Conservation (phyloP, 1,140 invertebrate genomes). For the Linepithema humile region DNA sequence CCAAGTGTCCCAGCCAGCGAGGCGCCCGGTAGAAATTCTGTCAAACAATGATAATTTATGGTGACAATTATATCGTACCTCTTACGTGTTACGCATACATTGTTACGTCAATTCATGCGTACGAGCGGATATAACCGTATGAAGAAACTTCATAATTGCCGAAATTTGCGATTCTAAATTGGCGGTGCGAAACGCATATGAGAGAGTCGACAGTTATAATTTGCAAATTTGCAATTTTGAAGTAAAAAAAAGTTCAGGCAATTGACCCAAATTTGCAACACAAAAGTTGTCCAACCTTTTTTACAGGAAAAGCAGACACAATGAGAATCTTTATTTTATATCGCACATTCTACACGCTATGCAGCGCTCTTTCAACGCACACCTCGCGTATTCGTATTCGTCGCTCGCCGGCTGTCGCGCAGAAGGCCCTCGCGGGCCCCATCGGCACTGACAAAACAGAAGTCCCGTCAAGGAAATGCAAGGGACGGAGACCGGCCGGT, state of each 20-base stretch:
- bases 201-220: not conserved
- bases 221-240: not conserved
- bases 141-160: not conserved
- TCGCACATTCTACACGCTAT: not conserved
- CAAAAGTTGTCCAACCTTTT: too few relatives aligned
- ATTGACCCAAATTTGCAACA: not conserved
- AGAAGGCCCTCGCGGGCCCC: not conserved
- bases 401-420: constrained; percentile 23
- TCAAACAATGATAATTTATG: not conserved
- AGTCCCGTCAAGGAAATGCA: not conserved
- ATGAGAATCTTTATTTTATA: not conserved
- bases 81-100: not conserved
- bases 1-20: not conserved
- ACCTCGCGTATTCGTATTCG: not conserved
- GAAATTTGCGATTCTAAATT: not conserved
- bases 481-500: not conserved
- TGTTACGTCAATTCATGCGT: not conserved
- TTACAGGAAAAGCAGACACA: too few relatives aligned
- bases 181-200: not conserved
- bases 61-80: not conserved
- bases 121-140: not conserved
- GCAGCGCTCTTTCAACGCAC: not conserved
- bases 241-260: not conserved
- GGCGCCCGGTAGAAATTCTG: not conserved
- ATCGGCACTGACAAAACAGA: not conserved